Evolutionary conservation across 2,888 invertebrate genomes (phyloP).

Genomic region (Cephus runcator): DNA sequence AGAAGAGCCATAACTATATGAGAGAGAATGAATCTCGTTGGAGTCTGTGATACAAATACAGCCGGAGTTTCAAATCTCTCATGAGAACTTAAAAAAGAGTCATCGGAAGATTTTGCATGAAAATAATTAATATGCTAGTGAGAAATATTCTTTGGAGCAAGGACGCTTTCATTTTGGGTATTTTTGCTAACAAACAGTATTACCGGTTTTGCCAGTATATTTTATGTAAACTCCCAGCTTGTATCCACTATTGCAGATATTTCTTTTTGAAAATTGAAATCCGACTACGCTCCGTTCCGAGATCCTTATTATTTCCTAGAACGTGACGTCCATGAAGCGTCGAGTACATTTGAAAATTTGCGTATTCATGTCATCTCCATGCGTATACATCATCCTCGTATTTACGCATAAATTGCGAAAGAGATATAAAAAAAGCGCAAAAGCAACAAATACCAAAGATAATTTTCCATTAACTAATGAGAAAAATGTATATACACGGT

Average conservation of each 20-base stretch:
- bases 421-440: not conserved
- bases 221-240: not conserved
- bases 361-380: not conserved
- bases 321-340: not conserved
- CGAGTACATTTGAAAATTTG: not conserved
- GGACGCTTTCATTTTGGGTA: not conserved
- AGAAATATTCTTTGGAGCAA: not conserved
- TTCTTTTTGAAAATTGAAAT: not conserved
- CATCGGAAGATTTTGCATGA: not conserved
- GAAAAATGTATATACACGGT: not conserved
- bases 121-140: not conserved
- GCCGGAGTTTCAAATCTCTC: not conserved
- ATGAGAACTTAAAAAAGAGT: not conserved
- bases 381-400: not conserved
- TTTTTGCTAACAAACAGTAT: not conserved
- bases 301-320: not conserved
- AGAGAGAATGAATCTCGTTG: not conserved
- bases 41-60: not conserved
- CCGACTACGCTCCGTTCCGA: not conserved
- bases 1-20: not conserved
- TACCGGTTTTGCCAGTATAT: not conserved
- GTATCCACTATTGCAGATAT: not conserved
- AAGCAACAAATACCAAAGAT: not conserved
- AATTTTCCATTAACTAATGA: not conserved
- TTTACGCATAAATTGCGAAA: not conserved